A percentile compares a stretch with the other conserved stretches of the same genome.
Conservation (phyloP, 2,888 invertebrate genomes). For the Drosophila ustulata region DNA sequence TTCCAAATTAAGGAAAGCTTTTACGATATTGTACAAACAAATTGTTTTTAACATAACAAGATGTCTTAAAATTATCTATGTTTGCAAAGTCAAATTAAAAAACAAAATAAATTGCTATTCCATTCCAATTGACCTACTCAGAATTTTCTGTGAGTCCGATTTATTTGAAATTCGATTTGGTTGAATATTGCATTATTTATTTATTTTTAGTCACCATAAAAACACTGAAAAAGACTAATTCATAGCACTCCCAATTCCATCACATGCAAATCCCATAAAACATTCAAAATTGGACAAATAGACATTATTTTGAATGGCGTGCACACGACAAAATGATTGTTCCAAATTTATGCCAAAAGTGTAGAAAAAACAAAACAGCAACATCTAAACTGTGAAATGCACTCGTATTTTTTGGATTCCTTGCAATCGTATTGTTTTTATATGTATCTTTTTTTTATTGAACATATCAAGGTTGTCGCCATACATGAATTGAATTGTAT, state of each 20-base stretch:
- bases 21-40: neutral
- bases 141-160: neutral
- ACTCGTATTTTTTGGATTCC: conserved; percentile 45
- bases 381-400: conserved; percentile 27
- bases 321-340: conserved; percentile 40
- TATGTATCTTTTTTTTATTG: conserved; percentile 1
- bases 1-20: neutral
- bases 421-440: conserved; percentile 41
- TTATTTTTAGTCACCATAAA: conserved; percentile 21
- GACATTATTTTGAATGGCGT: conserved; percentile 46
- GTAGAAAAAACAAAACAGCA: conserved; percentile 10
- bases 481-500: conserved; percentile 26
- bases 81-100: neutral
- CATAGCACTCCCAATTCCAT: conserved; percentile 49
- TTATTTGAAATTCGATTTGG: conserved; percentile 14
- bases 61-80: neutral
- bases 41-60: no score
- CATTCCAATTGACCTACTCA: neutral
- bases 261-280: conserved; percentile 63
- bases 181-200: conserved; percentile 16
- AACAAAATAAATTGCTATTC: neutral
- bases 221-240: conserved; percentile 10
- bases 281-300: conserved; percentile 40
- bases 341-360: conserved; percentile 31
- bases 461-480: conserved; percentile 48